Evolutionary conservation across 1,140 invertebrate species (phyloP), one percentile per base, ranked within the genome.

Genomic region (Drosophila micromelanica): DNA sequence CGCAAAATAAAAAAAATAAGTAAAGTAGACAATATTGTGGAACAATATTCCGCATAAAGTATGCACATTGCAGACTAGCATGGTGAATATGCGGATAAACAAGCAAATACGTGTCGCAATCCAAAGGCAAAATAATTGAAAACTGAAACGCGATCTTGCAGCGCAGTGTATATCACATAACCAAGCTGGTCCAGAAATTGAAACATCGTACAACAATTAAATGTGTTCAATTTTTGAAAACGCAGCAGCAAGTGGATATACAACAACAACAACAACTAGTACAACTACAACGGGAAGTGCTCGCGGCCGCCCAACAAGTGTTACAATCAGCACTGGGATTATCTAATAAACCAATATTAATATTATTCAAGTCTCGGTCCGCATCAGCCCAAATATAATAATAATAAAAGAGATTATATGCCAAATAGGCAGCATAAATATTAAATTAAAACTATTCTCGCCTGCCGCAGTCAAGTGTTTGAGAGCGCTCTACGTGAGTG

Each of bases 341-440:
- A 90, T 90, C 84, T 89, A 89, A 89, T 89, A 90, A 90, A 73
- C 74, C 76, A 84, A 90, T 90, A 70, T 61, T 46, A 46, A 20
- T 23, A 45, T 23, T 13, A 45, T 42, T 52, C 38, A 46, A 70
- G 59, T 37, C 45, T 43, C 57, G 23, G 17, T 13, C 27, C 43
- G 32, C n/a, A 23, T 13, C 77, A 56, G 52, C 62, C 62, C 43
- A 23, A 35, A 54, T 35, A 35, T 35, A 68, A 68, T 45, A 72
- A 81, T 79, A 69, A 63, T 71, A 72, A 60, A 76, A 69, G 57
- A 76, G 74, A 86, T 76, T 60, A 78, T 59, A 68, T 59, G 55
- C 27, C 49, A 73, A 68, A 73, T 60, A 69, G 64, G 61, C 68
- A 73, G 64, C 60, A 74, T 64, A 90, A 68, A 79, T 78, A 89